Evolutionary conservation across 2,797 vertebrate genomes (phyloP), one percentile per base, ranked within the genome.

Genomic region (Ambastaia sidthimunki): DNA sequence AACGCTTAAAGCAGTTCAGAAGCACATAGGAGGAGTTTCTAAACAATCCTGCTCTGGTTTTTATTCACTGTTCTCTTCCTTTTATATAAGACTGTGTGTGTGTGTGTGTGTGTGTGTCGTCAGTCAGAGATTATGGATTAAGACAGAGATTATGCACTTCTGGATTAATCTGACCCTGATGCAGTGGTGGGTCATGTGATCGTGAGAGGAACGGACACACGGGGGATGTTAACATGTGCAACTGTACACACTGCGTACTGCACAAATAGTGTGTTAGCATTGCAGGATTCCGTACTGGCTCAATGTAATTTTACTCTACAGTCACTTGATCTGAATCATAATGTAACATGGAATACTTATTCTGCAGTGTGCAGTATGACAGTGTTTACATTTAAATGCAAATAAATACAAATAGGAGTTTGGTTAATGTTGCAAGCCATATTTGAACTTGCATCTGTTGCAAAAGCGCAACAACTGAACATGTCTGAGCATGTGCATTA

Each of bases 91-190:
- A 31, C 31, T 31, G 31, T 31, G 31, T 31, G 31, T 31, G 31
- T 31, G 31, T 4, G 31, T 1, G 15, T 10, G 10, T 59, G 16
- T 67, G 54, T 63, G 19, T 34, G 60, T 66, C 60, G 71, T 80
- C 78, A 78, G 74, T 59, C 21, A 74, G 57, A 60, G 50, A 66
- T 69, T 82, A 41, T 18, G 71, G 79, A 84, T 84, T 81, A 74
- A 25, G 72, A 63, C n/a, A 67, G 25, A 55, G 66, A 84, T 84
- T 84, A 84, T 25, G 75, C 70, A 75, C 52, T 19, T 15, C 60
- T 78, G 75, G 59, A 81, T 81, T 84, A 84, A 54, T n/a, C 28
- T 75, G 76, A 81, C 75, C 71, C 66, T 11, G 19, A 84, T 71
- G 47, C 68, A 60, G 71, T 28, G 0, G 63, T 18, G 19, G 31